Evolutionary conservation across 2,888 invertebrate genomes (phyloP).

Genomic region (Cryptocheilus praepositus): DNA sequence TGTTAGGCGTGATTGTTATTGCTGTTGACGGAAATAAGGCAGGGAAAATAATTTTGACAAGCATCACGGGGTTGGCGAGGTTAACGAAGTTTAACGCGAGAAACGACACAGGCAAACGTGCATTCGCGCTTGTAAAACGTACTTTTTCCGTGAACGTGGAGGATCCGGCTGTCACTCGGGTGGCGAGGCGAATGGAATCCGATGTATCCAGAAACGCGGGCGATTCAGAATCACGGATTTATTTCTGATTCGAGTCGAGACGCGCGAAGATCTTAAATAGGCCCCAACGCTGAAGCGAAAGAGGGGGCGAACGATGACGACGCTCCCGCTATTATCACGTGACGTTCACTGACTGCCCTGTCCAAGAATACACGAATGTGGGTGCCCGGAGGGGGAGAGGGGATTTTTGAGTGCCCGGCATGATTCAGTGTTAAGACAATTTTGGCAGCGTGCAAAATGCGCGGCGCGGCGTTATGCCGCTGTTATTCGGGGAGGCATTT

Average conservation of each 20-base stretch:
- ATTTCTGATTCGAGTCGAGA: constrained; percentile 24
- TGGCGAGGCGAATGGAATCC: neutral
- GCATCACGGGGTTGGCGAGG: too few relatives aligned
- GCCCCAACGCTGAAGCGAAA: neutral
- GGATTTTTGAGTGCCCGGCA: constrained; percentile 7
- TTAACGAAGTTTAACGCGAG: too few relatives aligned
- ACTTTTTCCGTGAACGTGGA: constrained; percentile 10
- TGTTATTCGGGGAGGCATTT: neutral
- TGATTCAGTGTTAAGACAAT: constrained; percentile 29
- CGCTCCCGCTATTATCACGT: constrained; percentile 34
- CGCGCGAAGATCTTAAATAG: constrained; percentile 47
- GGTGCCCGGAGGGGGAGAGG: constrained; percentile 6
- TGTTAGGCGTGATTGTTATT: too few relatives aligned
- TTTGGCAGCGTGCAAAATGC: constrained; percentile 17
- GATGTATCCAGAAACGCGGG: neutral
- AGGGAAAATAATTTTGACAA: neutral
- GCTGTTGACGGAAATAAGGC: neutral
- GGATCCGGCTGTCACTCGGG: neutral
- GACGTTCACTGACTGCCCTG: constrained; percentile 40
- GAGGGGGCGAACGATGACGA: constrained; percentile 5
- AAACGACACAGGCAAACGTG: neutral
- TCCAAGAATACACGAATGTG: constrained; percentile 39
- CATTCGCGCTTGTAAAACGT: constrained; percentile 22
- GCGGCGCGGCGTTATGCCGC: neutral
- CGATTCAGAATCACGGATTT: constrained; percentile 10